Percentiles rank a stretch among this genome's conserved stretches.
Conservation (phyloP, 1,140 invertebrate species). For the Pseudomyrmex gracilis region DNA sequence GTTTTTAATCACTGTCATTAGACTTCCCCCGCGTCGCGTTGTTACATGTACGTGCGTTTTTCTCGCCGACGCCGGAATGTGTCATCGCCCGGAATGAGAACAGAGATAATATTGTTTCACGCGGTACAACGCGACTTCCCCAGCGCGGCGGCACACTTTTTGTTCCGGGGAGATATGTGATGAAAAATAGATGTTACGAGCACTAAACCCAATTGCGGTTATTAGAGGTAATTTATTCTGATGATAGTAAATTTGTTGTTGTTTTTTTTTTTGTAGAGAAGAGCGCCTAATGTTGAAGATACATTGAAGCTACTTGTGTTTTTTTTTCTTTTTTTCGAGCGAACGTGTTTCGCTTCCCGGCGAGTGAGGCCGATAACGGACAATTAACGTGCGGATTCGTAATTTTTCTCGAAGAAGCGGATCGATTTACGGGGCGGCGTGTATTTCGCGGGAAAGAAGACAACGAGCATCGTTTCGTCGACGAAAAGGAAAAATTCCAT, state of each 20-base stretch:
- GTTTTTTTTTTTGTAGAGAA: too few species aligned
- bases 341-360: not conserved
- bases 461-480: not conserved
- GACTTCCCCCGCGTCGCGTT: not conserved
- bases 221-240: too few species aligned
- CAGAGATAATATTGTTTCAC: not conserved
- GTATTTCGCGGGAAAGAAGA: constrained; percentile 10
- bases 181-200: not conserved
- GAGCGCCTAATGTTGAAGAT: too few species aligned
- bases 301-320: too few species aligned
- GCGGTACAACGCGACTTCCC: not conserved
- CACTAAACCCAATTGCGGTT: too few species aligned
- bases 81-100: constrained; percentile 5
- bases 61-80: too few species aligned
- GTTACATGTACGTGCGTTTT: not conserved
- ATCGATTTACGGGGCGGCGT: not conserved
- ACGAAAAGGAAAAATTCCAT: not conserved
- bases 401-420: not conserved
- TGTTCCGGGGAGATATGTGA: not conserved
- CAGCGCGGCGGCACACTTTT: not conserved
- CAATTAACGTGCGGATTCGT: constrained; percentile 13
- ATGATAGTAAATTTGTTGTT: too few species aligned
- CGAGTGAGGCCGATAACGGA: not conserved
- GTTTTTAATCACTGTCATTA: not conserved
- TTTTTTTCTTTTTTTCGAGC: not conserved